These are phyloP conservation scores for Neopipo cinnamomea DNA, from an alignment of 2,113 vertebrate species.

Conservation along the genomic window DNA sequence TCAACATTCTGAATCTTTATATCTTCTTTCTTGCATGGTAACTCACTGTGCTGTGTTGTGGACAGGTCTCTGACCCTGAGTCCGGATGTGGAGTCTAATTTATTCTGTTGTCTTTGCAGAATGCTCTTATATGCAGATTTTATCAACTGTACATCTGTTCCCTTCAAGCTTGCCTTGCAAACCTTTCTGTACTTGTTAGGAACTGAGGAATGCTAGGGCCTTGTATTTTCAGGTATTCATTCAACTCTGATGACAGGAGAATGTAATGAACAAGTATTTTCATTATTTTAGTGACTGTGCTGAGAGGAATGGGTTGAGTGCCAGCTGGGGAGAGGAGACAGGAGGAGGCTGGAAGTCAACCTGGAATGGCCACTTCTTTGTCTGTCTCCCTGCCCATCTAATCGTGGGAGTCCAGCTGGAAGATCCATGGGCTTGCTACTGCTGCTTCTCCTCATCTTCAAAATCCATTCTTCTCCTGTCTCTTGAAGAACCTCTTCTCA, in stretches of 20 bases:
- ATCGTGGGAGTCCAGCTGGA: not conserved
- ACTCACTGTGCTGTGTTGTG: not conserved
- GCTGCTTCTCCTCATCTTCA: not conserved
- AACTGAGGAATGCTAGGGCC: not conserved
- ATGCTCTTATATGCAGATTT: not conserved
- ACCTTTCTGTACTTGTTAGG: not conserved
- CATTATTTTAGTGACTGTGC: not conserved
- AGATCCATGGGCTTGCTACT: not conserved
- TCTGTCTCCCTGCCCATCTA: not conserved
- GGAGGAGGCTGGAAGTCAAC: not conserved
- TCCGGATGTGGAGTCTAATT: not conserved
- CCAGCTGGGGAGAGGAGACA: not conserved
- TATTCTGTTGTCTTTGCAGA: not conserved
- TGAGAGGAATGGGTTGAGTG: not conserved
- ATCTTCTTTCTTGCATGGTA: not conserved
- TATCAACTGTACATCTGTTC: not conserved
- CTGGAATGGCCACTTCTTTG: too few relatives aligned
- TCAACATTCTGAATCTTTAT: not conserved
- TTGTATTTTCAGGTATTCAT: not conserved
- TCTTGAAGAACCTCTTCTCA: not conserved
- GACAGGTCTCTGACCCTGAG: not conserved
- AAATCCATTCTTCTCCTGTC: not conserved
- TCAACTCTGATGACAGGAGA: not conserved
- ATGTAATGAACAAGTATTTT: not conserved
- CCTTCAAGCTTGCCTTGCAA: not conserved